These are phyloP conservation scores for Mycalesis mineus DNA, from an alignment of 2,888 invertebrate genomes.

Conservation along the genomic window DNA sequence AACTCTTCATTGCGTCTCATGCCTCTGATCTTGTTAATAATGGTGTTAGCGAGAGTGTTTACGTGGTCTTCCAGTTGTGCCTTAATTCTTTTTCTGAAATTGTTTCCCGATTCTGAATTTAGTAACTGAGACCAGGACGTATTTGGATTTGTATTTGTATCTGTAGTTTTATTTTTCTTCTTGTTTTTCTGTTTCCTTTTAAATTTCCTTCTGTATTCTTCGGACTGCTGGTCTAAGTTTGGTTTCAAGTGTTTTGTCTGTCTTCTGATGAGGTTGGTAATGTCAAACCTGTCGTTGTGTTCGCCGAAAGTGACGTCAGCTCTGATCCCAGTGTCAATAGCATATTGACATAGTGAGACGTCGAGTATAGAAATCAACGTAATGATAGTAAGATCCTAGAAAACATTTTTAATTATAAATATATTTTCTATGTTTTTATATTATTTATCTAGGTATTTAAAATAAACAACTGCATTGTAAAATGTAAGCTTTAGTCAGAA, in stretches of 20 bases:
- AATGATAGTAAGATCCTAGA: background rate
- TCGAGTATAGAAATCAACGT: conserved; percentile 17
- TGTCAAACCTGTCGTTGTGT: conserved; percentile 52
- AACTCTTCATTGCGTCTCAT: conserved; percentile 32
- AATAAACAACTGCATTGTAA: too few species aligned
- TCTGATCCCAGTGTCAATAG: conserved; percentile 30
- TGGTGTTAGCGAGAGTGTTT: conserved; percentile 26
- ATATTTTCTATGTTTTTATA: too few species aligned
- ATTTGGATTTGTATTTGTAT: background rate
- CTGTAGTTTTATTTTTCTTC: background rate
- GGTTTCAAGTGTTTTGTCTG: conserved; percentile 33
- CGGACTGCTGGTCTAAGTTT: conserved; percentile 23
- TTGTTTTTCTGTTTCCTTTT: conserved; percentile 12
- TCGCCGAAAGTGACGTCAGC: conserved; percentile 54
- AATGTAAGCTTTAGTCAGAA: too few species aligned
- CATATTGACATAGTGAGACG: conserved; percentile 36
- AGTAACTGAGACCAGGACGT: conserved; percentile 9
- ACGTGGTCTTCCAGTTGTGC: conserved; percentile 23
- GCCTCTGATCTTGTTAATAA: conserved; percentile 24
- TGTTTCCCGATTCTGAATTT: conserved; percentile 9
- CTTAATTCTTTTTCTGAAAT: conserved; percentile 16
- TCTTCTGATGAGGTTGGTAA: conserved; percentile 39
- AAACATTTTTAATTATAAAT: background rate
- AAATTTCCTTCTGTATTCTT: conserved; percentile 32
- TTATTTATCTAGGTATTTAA: background rate